Evolutionary conservation across 1,140 invertebrate genomes (phyloP), one percentile per base, ranked within the genome.

Genomic region (Trypoxylus dichotomus): DNA sequence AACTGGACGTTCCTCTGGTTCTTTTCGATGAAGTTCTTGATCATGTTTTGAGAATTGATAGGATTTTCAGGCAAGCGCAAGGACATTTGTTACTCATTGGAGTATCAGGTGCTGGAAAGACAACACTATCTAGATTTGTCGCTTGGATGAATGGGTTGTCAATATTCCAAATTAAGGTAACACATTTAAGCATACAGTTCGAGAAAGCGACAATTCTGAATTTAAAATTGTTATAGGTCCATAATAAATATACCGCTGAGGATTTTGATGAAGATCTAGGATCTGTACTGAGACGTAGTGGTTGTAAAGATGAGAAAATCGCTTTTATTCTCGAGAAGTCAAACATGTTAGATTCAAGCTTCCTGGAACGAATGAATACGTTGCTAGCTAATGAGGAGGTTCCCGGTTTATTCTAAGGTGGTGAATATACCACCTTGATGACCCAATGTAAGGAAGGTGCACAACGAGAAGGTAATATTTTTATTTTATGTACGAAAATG

Each of bases 101-200:
- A 82, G 96, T 98, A 1, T 97, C 97, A 80, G 98, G 98, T 42
- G 96, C 98, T 79, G 98, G 98, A 76, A 99, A 99, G 89, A 99
- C 98, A 0, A 99, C 98, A 13, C 90, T 99, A 74, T 99, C 97
- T 8, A 90, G 98, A 79, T 99, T 99, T 87, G 98, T 99, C 29
- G 98, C 98, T 71, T 99, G 98, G 97, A 98, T 99, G 94, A 99
- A 99, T 88, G 98, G 98, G 29, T 89, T 99, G 2, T 96, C 94
- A 78, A 97, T 99, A 15, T 99, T 99, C 90, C 98, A 98, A 89
- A 98, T 98, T 77, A 97, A 97, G 88, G 43, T 63, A 77, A 68
- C 5, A 58, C n/a, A 43, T 79, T 21, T 76, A 47, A 68, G 7
- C 10, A 11, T 68, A 25, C 19, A 68, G 11, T 7, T n/a, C n/a